Base-by-base conservation (phyloP, 2,113 vertebrate genomes). In the Asarcornis scutulata region DNA sequence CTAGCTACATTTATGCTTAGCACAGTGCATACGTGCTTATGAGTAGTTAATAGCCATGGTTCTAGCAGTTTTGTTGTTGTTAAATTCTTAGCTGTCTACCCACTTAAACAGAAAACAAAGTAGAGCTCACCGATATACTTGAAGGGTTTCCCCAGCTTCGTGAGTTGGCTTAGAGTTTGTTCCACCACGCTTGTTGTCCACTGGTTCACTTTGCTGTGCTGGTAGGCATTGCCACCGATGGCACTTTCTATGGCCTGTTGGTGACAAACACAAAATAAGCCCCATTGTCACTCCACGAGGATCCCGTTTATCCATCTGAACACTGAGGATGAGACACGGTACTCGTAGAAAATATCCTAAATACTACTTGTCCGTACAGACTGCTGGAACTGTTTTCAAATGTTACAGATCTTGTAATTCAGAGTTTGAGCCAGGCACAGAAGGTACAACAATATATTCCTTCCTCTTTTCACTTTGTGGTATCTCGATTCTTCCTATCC, bases 111-210 rank as follows among this genome's bases (percentile, higher is more conserved):
- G 63, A 4, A 17, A 16, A 59, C 25, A 34, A 48, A 78, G 46
- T 2, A 14, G 55, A 77, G 53, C 95, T 97, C 98, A 99, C 99
- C 98, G 0, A 99, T 99, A 59, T 99, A 99, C 90, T 99, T 99
- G 96, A 99, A 99, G 18, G 99, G 99, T 67, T 99, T 99, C n/a
- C 98, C 98, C 80, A 99, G 98, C 93, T 99, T 99, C 91, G 98
- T 99, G 89, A 99, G 99, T 23, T 99, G 99, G 97, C 98, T 98
- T 60, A 99, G 97, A 9, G 99, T 99, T 90, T 99, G 99, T 76
- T 99, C 99, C 82, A 99, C 98, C 5, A 99, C 98, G 7, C 96
- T 98, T 3, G 98, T 98, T 73, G 98, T 99, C 99, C 99, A 99
- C 92, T 99, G 99, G 50, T 99, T 99, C 34, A 99, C 99, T 92